Evolutionary conservation across 2,888 invertebrate genomes (phyloP).

Genomic region (Folsomia candida): DNA sequence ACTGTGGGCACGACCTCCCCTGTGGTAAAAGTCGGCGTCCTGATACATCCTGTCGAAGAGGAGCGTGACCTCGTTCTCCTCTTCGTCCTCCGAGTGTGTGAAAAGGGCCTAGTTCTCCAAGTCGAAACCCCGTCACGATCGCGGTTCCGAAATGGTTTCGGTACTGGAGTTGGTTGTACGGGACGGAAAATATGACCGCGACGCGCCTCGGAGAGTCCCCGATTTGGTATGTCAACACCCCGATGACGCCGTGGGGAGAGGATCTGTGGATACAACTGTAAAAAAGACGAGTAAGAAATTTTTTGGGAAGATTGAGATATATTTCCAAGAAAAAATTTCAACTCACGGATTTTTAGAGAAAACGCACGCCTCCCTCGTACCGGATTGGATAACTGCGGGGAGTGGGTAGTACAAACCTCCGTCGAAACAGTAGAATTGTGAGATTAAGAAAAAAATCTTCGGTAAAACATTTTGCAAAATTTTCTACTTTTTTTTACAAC

Average conservation of each 20-base stretch:
- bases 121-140: conserved; percentile 36
- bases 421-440: conserved; percentile 37
- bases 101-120: conserved; percentile 31
- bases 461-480: no score
- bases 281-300: no score
- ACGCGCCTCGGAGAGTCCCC: conserved; percentile 33
- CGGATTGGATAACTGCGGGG: conserved; percentile 35
- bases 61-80: conserved; percentile 12
- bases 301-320: no score
- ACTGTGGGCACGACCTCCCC: conserved; percentile 31
- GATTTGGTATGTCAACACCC: conserved; percentile 37
- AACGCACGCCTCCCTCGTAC: no score
- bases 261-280: conserved; percentile 22
- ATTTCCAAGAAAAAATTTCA: no score
- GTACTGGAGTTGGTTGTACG: conserved; percentile 42
- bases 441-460: no score
- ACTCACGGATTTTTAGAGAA: no score
- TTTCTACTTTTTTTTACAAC: no score
- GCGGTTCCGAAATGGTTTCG: no score
- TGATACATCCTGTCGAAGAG: conserved; percentile 41
- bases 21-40: conserved; percentile 35
- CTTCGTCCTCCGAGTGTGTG: conserved; percentile 23
- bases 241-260: conserved; percentile 38
- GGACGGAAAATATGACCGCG: conserved; percentile 42
- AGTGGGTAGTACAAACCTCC: conserved; percentile 37